Evolutionary conservation across 2,797 vertebrate species (phyloP), one percentile per base, ranked within the genome.

Genomic region (Adrianichthys oophorus): DNA sequence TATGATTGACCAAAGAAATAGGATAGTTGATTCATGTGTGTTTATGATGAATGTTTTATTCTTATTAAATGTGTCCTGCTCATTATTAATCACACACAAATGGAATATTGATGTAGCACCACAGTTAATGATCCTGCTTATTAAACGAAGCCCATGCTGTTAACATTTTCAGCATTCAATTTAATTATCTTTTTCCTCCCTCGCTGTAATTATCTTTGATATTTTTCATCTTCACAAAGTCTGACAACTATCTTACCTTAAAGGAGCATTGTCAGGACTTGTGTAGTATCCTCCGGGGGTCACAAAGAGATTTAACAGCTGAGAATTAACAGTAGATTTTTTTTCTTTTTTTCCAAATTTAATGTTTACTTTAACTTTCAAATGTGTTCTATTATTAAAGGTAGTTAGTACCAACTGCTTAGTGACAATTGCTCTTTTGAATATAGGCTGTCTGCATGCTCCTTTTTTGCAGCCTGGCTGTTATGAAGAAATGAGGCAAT

Each of bases 31-130:
- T 85, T 80, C 77, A 83, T 88, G 76, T 78, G 73, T 86, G 80
- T 90, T 88, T 78, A 83, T 89, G 85, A 91, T 89, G 65, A 83
- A 87, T 86, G 80, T 85, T 88, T 87, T 86, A 84, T 79, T 86
- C 74, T 85, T 78, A 87, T 84, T 78, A 89, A 85, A 85, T 66
- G 55, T 73, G 62, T 70, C 63, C 60, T 52, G 68, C 77, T 87
- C 73, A 72, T 82, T 88, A 85, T 88, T 82, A 85, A 89, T 90
- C 72, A 87, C 80, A 80, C 61, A 80, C 72, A 89, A 85, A 88
- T 86, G 68, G 68, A 86, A 79, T 70, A 83, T 72, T 83, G 79
- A 87, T 86, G 78, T 65, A 70, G 69, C 70, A 65, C 66, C 62
- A 68, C 62, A 69, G 80, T 84, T 83, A 86, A 89, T 87, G 78